These are phyloP conservation scores for Apodemia hepburni DNA, from an alignment of 2,888 invertebrate genomes.

Conservation along the genomic window DNA sequence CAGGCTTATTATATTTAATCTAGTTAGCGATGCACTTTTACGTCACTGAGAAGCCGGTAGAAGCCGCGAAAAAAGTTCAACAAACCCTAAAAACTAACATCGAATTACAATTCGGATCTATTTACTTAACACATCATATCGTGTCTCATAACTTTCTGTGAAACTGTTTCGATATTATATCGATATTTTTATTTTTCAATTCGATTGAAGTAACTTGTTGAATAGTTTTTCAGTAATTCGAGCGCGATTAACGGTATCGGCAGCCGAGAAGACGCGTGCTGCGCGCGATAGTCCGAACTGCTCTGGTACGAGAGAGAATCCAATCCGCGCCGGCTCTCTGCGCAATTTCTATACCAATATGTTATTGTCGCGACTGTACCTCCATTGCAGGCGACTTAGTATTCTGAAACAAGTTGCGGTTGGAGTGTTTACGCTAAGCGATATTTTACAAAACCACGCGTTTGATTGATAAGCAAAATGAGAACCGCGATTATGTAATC, in stretches of 20 bases:
- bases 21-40: slow-evolving; percentile 63
- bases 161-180: neutral
- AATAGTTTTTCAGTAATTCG: slow-evolving; percentile 33
- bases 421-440: neutral
- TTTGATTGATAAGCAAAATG: slow-evolving; percentile 7
- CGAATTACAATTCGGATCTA: slow-evolving; percentile 32
- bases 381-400: slow-evolving; percentile 5
- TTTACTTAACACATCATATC: neutral
- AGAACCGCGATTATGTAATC: neutral
- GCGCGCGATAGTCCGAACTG: slow-evolving; percentile 53
- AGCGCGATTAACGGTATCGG: slow-evolving; percentile 35
- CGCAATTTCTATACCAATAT: slow-evolving; percentile 45
- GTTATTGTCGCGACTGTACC: slow-evolving; percentile 9
- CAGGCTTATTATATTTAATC: slow-evolving; percentile 67
- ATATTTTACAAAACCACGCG: neutral
- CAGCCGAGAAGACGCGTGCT: slow-evolving; percentile 46
- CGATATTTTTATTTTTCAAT: neutral
- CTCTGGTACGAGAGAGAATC: slow-evolving; percentile 42
- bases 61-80: slow-evolving; percentile 68
- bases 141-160: too few relatives aligned
- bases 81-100: slow-evolving; percentile 48
- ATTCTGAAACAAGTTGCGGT: slow-evolving; percentile 9
- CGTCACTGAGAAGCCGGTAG: slow-evolving; percentile 62
- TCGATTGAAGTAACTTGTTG: slow-evolving; percentile 16
- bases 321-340: slow-evolving; percentile 56